These are phyloP conservation scores for Molothrus ater DNA, from an alignment of 2,797 vertebrate species.

Conservation along the genomic window DNA sequence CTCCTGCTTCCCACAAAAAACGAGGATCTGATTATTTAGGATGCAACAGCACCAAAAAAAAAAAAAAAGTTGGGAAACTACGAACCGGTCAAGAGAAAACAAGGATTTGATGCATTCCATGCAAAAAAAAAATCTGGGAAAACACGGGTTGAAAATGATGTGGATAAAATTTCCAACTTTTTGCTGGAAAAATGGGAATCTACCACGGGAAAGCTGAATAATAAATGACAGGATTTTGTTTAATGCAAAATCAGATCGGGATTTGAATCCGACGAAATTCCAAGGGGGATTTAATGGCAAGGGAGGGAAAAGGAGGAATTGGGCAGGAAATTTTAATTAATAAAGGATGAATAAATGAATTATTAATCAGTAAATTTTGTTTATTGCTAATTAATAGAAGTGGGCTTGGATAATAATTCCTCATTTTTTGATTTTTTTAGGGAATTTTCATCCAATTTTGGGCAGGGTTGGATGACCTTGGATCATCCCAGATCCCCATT, in stretches of 20 bases:
- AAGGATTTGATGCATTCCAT: accelerated
- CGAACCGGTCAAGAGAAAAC: accelerated
- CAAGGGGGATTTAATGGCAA: not conserved
- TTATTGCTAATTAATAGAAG: no score
- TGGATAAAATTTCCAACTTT: not conserved
- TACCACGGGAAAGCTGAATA: accelerated
- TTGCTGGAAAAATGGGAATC: not conserved
- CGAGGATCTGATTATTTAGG: not conserved
- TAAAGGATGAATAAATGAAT: not conserved
- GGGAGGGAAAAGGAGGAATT: not conserved
- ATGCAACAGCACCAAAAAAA: accelerated
- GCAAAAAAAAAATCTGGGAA: not conserved
- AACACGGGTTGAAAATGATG: accelerated
- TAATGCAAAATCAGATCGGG: accelerated
- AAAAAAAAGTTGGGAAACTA: not conserved
- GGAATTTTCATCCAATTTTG: not conserved
- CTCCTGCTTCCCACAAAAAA: not conserved
- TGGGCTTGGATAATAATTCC: not conserved
- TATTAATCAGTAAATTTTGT: no score
- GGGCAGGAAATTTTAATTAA: not conserved
- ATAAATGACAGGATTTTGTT: no score
- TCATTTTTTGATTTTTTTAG: accelerated
- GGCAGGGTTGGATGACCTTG: accelerated
- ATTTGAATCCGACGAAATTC: accelerated
- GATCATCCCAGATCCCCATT: accelerated